Evolutionary conservation across 2,797 vertebrate genomes (phyloP).

Genomic region (Denticeps clupeoides): DNA sequence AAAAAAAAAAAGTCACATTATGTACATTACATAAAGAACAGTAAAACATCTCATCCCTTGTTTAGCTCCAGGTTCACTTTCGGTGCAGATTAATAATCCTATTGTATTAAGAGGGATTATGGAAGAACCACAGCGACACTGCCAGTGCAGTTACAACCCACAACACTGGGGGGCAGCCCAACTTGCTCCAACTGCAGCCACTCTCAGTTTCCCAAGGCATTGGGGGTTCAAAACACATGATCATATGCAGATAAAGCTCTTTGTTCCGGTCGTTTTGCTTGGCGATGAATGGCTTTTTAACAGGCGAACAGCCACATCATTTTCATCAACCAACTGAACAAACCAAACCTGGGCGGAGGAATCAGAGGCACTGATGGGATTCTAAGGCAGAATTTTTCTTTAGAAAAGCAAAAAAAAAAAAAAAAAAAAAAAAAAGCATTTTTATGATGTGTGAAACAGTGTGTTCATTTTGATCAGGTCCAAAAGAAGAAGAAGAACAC

Average conservation of each 20-base stretch:
- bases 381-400: slow-evolving; percentile 48
- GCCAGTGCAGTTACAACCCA: slow-evolving; percentile 17
- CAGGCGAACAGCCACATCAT: slow-evolving; percentile 6
- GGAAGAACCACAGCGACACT: slow-evolving; percentile 20
- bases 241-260: slow-evolving; percentile 19
- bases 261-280: slow-evolving; percentile 1
- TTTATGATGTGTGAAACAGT: background rate
- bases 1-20: slow-evolving; percentile 19
- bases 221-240: slow-evolving; percentile 19
- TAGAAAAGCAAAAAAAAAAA: too few species aligned
- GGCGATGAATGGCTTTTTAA: slow-evolving; percentile 20
- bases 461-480: slow-evolving; percentile 28
- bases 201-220: too few species aligned
- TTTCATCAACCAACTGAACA: slow-evolving; percentile 11
- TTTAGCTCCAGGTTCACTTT: slow-evolving; percentile 13
- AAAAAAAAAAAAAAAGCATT: too few species aligned
- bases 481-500: slow-evolving; percentile 22
- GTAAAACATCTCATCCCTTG: slow-evolving; percentile 28
- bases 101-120: background rate
- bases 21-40: too few species aligned
- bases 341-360: slow-evolving; percentile 22
- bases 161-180: slow-evolving; percentile 23
- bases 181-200: too few species aligned
- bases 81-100: slow-evolving; percentile 16
- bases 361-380: slow-evolving; percentile 55